A percentile compares a stretch with the other conserved stretches of the same genome.
These are phyloP conservation scores for Caenorhabditis sp. DNA, from an alignment of 2,888 invertebrate genomes.

Conservation along the genomic window DNA sequence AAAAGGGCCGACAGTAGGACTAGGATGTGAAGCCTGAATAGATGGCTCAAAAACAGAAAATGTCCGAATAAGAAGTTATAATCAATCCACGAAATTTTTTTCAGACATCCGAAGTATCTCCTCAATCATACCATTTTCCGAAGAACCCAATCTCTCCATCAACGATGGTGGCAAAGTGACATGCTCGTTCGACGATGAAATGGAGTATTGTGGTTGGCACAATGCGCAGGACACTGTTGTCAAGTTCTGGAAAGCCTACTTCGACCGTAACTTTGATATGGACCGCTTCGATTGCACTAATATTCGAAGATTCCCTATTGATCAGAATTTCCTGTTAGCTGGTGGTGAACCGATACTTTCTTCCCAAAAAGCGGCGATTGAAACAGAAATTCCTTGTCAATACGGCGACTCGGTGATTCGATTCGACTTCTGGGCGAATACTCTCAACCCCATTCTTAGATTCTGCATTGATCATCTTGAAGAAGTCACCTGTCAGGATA, in stretches of 20 bases:
- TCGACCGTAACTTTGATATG: slow-evolving; percentile 53
- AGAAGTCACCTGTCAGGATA: slow-evolving; percentile 9
- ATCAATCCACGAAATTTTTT: slow-evolving; percentile 6
- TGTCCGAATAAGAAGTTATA: background rate
- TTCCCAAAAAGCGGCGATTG: slow-evolving; percentile 54
- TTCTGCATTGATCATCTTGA: slow-evolving; percentile 45
- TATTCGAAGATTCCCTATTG: slow-evolving; percentile 48
- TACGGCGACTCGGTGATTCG: slow-evolving; percentile 58
- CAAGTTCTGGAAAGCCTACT: slow-evolving; percentile 50
- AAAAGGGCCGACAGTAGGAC: too few relatives aligned
- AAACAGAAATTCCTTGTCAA: slow-evolving; percentile 64
- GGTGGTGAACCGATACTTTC: slow-evolving; percentile 53
- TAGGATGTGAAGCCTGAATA: too few relatives aligned
- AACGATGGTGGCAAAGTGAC: slow-evolving; percentile 55
- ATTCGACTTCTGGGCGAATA: slow-evolving; percentile 66
- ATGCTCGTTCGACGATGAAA: slow-evolving; percentile 61
- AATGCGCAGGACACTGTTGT: slow-evolving; percentile 32
- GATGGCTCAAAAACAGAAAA: too few relatives aligned
- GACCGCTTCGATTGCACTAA: slow-evolving; percentile 56
- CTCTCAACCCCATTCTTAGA: slow-evolving; percentile 50
- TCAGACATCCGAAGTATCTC: slow-evolving; percentile 24
- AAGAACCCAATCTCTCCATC: slow-evolving; percentile 30
- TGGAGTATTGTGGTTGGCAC: slow-evolving; percentile 65
- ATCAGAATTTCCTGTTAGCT: slow-evolving; percentile 54
- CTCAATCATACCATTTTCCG: slow-evolving; percentile 22